These are phyloP conservation scores for Artibeus lituratus DNA, from an alignment of 2,797 vertebrate genomes.

Conservation along the genomic window DNA sequence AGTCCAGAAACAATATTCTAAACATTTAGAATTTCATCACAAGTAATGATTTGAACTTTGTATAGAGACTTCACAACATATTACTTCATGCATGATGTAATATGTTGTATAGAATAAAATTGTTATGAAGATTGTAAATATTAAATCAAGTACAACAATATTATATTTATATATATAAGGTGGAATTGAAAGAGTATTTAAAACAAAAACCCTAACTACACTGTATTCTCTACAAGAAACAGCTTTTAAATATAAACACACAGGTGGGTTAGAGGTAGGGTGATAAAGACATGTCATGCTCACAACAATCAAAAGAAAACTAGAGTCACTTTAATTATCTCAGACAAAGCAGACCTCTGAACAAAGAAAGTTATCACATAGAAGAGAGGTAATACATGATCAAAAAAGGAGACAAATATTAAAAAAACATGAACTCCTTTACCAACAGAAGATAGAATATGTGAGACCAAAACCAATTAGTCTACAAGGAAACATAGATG, in stretches of 20 bases:
- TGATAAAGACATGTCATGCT: not conserved
- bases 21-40: not conserved
- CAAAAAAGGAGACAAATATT: not conserved
- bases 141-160: not conserved
- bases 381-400: not conserved
- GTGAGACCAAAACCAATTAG: not conserved
- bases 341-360: not conserved
- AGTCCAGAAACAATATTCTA: not conserved
- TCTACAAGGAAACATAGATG: not conserved
- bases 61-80: not conserved
- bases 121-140: not conserved
- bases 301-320: not conserved
- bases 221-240: not conserved
- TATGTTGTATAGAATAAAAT: not conserved
- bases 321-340: not conserved
- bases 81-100: not conserved
- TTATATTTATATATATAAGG: not conserved
- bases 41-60: not conserved
- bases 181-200: not conserved
- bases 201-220: not conserved
- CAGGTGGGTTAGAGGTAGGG: not conserved
- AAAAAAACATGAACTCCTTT: not conserved
- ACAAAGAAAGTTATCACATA: not conserved
- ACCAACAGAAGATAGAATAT: not conserved
- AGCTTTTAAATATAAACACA: not conserved